Evolutionary conservation across 2,113 vertebrate species (phyloP), one percentile per base, ranked within the genome.

Genomic region (Pedetes capensis): DNA sequence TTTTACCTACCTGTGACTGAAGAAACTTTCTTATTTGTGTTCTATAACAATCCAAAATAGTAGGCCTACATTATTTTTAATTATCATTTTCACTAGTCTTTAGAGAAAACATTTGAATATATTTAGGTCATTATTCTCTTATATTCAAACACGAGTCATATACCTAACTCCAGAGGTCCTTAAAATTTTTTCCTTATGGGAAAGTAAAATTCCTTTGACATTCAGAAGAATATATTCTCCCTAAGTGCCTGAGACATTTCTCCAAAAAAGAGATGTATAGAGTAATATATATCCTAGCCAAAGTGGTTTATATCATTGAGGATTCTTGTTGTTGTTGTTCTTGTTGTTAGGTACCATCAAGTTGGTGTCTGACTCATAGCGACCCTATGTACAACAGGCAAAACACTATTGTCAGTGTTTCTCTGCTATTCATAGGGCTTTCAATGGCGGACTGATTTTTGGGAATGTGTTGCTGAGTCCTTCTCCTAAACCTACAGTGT

Each of bases 61-160:
- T 72, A 89, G 23, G n/a, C 32, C 72, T 72, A 18, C 11, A 14
- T 85, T 92, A 32, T 64, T 89, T 78, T 86, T 39, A 69, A n/a
- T 82, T 7, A 53, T 95, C 25, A 20, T 82, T 90, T 92, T 64
- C 44, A 69, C n/a, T 82, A 64, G n/a, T 86, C 23, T 90, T 93
- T 82, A 64, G n/a, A 32, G 63, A 71, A 80, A 49, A 12, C 61
- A 8, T 66, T 55, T 17, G 71, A 69, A 49, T 61, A 76, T 55
- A 64, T 75, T 90, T 47, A 53, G 13, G 39, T 83, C 79, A 42
- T 86, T 87, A 29, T 71, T 93, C 53, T 87, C 72, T 85, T 69
- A 71, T 55, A 8, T 66, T 90, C 47, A 71, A 74, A 71, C 86
- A 55, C 13, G 61, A 63, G 18, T 89, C 87, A 57, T 39, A 53